A percentile compares a stretch with the other conserved stretches of the same genome.
Evolutionary conservation across 2,888 invertebrate species (phyloP).

Genomic region (Zaprionus bogoriensis): DNA sequence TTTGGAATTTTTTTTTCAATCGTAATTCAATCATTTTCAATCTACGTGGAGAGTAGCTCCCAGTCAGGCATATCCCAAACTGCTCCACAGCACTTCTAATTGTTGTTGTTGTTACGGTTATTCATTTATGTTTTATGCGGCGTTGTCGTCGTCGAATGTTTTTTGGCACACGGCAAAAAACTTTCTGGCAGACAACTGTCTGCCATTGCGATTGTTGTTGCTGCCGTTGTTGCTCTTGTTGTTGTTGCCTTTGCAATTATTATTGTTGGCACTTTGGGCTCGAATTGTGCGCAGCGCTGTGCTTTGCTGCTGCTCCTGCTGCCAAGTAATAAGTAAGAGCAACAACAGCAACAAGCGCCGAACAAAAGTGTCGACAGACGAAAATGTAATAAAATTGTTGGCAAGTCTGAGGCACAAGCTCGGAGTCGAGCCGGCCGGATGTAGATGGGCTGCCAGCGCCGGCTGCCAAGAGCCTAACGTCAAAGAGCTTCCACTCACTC

Average conservation of each 20-base stretch:
- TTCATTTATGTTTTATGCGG: constrained; percentile 69
- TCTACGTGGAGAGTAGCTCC: constrained; percentile 15
- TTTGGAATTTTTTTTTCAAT: too few species aligned
- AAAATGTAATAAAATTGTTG: constrained; percentile 77
- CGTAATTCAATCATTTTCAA: too few species aligned
- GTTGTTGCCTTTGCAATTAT: constrained; percentile 56
- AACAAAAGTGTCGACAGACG: constrained; percentile 67
- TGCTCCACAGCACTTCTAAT: constrained; percentile 16
- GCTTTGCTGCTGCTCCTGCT: constrained; percentile 30
- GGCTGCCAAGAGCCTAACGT: constrained; percentile 38
- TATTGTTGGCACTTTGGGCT: constrained; percentile 69
- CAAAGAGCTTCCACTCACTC: constrained; percentile 11
- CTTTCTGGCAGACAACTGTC: constrained; percentile 55
- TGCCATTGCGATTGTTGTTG: constrained; percentile 40
- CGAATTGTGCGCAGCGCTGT: constrained; percentile 11
- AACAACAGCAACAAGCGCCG: constrained; percentile 26
- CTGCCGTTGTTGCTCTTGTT: constrained; percentile 21
- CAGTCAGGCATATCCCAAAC: neutral
- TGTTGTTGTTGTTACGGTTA: constrained; percentile 47
- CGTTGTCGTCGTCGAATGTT: too few species aligned
- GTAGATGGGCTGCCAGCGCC: constrained; percentile 18
- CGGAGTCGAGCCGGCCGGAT: constrained; percentile 16
- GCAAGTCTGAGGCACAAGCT: constrained; percentile 46
- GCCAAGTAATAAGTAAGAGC: constrained; percentile 61
- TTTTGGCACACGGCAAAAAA: constrained; percentile 54